Percentiles rank a stretch among this genome's conserved stretches.
Conservation (phyloP, 2,113 vertebrate species). For the Aegotheles bennettii region DNA sequence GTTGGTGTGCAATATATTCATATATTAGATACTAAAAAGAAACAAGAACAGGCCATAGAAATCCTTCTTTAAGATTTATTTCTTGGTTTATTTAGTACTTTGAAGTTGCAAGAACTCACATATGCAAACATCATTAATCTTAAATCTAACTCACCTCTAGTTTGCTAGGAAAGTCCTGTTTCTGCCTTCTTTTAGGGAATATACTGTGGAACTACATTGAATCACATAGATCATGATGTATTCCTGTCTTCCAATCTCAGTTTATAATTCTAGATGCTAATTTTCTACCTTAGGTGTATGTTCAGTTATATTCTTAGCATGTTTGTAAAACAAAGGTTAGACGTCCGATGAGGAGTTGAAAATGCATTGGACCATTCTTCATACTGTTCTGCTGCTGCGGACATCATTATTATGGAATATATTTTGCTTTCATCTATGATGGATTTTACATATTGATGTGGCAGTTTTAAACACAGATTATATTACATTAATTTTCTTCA, state of each 20-base stretch:
- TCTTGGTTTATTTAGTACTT: background rate
- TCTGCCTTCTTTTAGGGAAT: background rate
- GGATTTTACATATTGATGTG: background rate
- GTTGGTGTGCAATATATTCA: background rate
- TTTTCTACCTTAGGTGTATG: background rate
- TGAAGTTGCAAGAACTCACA: background rate
- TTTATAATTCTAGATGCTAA: background rate
- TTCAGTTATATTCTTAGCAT: background rate
- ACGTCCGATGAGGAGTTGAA: background rate
- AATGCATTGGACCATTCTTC: background rate
- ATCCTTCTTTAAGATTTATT: background rate
- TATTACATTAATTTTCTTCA: background rate
- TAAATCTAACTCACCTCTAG: background rate
- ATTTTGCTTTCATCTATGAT: background rate
- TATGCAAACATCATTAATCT: background rate
- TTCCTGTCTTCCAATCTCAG: background rate
- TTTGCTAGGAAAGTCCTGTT: background rate
- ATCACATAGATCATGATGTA: background rate
- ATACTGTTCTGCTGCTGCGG: background rate
- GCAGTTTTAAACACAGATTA: background rate
- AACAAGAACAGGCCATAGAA: background rate
- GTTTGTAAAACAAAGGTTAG: background rate
- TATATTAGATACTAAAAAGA: background rate
- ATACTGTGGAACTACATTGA: background rate
- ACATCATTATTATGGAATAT: background rate